Base-by-base conservation (phyloP, 2,113 vertebrate species). In the Cyanoramphus novaezelandiae region DNA sequence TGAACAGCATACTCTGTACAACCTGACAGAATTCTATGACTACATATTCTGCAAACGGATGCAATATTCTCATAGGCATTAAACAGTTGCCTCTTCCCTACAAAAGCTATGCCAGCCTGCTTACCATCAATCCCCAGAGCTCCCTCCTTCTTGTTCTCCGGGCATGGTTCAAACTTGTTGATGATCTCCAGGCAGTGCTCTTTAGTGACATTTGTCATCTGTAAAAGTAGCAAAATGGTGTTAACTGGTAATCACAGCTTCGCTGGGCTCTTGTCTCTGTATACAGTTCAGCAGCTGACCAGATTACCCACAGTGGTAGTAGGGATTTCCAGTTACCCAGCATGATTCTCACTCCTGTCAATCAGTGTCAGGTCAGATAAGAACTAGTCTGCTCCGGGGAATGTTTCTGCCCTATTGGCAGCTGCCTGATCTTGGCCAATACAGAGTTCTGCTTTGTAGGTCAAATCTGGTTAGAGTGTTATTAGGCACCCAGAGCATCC, bases 51-150 rank as follows among this genome's bases (percentile, higher is more conserved):
- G 50, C 70, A 76, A 62, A 64, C 7, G 10, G 86, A 63, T 21
- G 41, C 49, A 67, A 33, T 50, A 10, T 31, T 71, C 63, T 46
- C 52, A 7, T 20, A 62, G 65, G 29, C 57, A 47, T 23, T 74
- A 35, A 63, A 39, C 41, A 53, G 37, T 16, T 60, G 39, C 24
- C 19, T 69, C 50, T 23, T 16, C 44, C 69, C 63, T n/a, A 41
- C 13, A 52, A 55, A 69, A 90, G 35, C 71, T 63, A 21, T 24
- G 29, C 3, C 71, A 87, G 55, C 7, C 70, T 72, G n/a, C 98
- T 97, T 97, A 99, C 99, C 99, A 19, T 99, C 99, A 21, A 99
- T 99, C 17, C 99, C 99, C 95, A 99, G 95, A 72, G 98, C 98
- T 7, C 97, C 98, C 41, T 98, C 98, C 46, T 98, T 98, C 98